These are phyloP conservation scores for Leptothorax acervorum DNA, from an alignment of 2,888 invertebrate genomes.

Conservation along the genomic window DNA sequence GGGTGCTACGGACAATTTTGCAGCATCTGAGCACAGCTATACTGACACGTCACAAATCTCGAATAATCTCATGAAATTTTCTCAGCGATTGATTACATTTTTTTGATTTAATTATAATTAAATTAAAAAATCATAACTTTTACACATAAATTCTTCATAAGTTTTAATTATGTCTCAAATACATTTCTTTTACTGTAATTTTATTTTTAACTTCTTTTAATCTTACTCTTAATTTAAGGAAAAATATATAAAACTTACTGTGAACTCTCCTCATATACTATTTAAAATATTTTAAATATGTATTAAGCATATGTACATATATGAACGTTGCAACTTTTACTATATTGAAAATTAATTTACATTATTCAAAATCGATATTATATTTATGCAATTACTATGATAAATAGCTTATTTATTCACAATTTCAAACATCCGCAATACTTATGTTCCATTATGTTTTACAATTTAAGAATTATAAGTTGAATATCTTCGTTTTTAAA, in stretches of 20 bases:
- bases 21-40: constrained; percentile 35
- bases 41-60: constrained; percentile 5
- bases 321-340: not conserved
- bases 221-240: not conserved
- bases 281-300: not conserved
- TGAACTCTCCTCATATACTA: not conserved
- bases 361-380: not conserved
- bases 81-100: not conserved
- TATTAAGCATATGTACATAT: not conserved
- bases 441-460: constrained; percentile 1
- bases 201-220: not conserved
- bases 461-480: not conserved
- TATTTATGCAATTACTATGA: not conserved
- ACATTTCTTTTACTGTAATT: not conserved
- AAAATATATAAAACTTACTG: not conserved
- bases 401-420: not conserved
- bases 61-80: constrained; percentile 20
- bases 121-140: not conserved
- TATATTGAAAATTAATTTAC: not conserved
- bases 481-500: not conserved
- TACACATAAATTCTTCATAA: too few relatives aligned
- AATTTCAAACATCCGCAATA: not conserved
- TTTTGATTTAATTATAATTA: not conserved
- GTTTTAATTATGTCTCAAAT: not conserved
- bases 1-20: constrained; percentile 40